A percentile compares a stretch with the other conserved stretches of the same genome.
Conservation (phyloP, 2,797 vertebrate species). For the Enteromius argenteus region DNA sequence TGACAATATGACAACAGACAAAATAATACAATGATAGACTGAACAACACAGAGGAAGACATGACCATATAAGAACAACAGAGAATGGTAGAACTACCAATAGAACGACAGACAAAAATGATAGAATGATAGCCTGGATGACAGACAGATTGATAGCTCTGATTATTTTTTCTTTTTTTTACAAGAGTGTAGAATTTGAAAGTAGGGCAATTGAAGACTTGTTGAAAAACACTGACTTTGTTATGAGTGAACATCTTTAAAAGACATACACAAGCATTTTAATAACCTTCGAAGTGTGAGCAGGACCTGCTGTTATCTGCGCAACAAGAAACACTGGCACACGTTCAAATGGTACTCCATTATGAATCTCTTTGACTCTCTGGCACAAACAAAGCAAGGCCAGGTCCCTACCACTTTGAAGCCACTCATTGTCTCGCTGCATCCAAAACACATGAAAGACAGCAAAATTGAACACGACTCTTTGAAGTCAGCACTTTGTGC, state of each 20-base stretch:
- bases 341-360: constrained; percentile 57
- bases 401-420: constrained; percentile 57
- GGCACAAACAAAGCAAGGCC: constrained; percentile 47
- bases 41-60: not conserved
- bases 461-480: constrained; percentile 35
- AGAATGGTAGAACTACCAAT: not conserved
- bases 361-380: constrained; percentile 47
- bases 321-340: constrained; percentile 42
- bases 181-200: not conserved
- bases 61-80: not conserved
- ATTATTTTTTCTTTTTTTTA: not conserved
- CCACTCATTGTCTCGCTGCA: constrained; percentile 48
- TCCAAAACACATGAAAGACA: constrained; percentile 58
- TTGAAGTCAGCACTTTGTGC: constrained; percentile 56
- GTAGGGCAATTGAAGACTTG: not conserved
- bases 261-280: not conserved
- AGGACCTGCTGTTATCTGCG: not conserved
- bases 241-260: not conserved
- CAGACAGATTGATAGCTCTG: not conserved
- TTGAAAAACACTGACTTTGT: not conserved
- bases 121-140: not conserved
- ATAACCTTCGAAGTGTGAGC: constrained; percentile 24
- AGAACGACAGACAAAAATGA: not conserved
- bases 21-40: not conserved
- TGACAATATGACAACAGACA: not conserved